Base-by-base conservation (phyloP, 2,888 invertebrate genomes). In the Ophion costatus region DNA sequence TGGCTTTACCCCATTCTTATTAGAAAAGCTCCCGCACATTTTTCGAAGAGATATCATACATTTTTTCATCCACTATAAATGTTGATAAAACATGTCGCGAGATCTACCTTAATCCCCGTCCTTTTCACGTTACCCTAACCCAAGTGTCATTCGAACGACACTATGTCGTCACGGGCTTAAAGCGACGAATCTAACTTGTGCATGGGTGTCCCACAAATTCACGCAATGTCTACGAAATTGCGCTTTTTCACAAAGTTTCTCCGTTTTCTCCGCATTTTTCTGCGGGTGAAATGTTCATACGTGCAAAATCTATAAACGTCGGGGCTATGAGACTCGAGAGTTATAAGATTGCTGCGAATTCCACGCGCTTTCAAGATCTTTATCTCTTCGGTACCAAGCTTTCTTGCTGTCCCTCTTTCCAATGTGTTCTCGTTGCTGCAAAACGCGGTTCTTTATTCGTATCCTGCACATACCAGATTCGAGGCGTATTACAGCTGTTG, bases 331-430 rank as follows among this genome's bases (percentile, higher is more conserved):
- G 88, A 90, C 87, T 75, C 82, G 86, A 86, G 86, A 90, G 89
- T 90, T 90, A 89, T 89, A 90, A 90, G 88, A 88, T 90, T 90
- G 89, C 89, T 61, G 87, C 86, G 90, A 90, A 90, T 90, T 89
- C 88, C 74, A 77, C 63, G 87, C 80, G 84, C 83, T 71, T 59
- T 33, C 42, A 85, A 89, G 90, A 90, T 90, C 85, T 86, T 87
- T 88, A 90, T 90, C 87, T 78, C 67, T 57, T 38, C 38, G 59
- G 59, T 88, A 82, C 57, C 51, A 38, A 80, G 81, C 86, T 67
- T 78, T 67, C 51, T 17, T 51, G 74, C 80, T 80, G 80, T 80
- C 76, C 80, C 71, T 73, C 67, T 67, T 61, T 59, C 64, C 24
- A 61, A 20, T 45, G 66, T 64, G 70, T 83, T 33, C n/a, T 63